These are phyloP conservation scores for Phragmatobia fuliginosa DNA, from an alignment of 2,888 invertebrate genomes.

Conservation along the genomic window DNA sequence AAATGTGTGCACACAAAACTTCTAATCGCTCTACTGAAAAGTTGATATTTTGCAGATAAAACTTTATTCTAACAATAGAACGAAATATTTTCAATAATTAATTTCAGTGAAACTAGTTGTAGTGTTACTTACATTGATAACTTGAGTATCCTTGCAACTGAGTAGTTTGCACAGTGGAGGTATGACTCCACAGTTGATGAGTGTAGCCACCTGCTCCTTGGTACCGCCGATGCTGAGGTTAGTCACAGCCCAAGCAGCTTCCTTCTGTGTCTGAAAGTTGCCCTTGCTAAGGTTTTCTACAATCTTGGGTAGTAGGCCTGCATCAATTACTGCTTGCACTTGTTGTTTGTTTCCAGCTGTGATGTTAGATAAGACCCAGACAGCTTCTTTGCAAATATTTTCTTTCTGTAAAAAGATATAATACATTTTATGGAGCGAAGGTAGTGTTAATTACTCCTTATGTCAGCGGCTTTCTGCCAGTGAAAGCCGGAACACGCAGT, in stretches of 20 bases:
- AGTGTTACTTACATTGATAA: constrained; percentile 87
- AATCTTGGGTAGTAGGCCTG: constrained; percentile 96
- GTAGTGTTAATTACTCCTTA: too few species aligned
- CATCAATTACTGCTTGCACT: constrained; percentile 98
- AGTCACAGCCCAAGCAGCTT: constrained; percentile 99
- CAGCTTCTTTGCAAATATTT: constrained; percentile 99
- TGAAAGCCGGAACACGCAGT: too few species aligned
- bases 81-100: too few species aligned
- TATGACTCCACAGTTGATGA: constrained; percentile 96
- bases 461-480: too few species aligned
- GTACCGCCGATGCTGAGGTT: constrained; percentile 99
- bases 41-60: too few species aligned
- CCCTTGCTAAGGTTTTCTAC: constrained; percentile 95
- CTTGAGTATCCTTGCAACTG: constrained; percentile 98
- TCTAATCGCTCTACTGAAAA: too few species aligned
- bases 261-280: constrained; percentile 99
- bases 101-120: neutral
- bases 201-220: constrained; percentile 95
- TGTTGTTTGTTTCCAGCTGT: constrained; percentile 99
- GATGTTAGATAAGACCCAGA: constrained; percentile 99
- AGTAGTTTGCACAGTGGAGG: constrained; percentile 98
- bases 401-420: constrained; percentile 89
- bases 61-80: too few species aligned
- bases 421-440: neutral
- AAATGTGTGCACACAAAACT: too few species aligned